Base-by-base conservation (phyloP, 2,113 vertebrate species). In the Perccottus glenii region DNA sequence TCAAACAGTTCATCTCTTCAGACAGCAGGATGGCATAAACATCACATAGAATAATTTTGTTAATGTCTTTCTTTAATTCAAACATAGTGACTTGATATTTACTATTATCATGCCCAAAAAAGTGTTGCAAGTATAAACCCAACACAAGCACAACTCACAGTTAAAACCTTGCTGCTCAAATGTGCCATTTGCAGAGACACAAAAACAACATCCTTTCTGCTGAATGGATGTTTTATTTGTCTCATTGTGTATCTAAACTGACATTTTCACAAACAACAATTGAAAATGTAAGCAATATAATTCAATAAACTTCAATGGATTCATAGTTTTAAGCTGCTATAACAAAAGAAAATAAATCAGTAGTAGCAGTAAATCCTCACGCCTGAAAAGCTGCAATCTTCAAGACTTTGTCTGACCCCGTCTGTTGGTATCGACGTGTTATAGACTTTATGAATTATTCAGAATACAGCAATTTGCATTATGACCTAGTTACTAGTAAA, bases 371-470 rank as follows among this genome's bases (percentile, higher is more conserved):
- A 32, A 9, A 69, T 53, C 5, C 33, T n/a, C n/a, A n/a, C n/a
- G n/a, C 33, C 4, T n/a, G 51, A 36, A 53, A 38, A 55, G 12
- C 7, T 16, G 50, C 50, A 38, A 38, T 45, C 8, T 45, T 45
- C 12, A 10, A 45, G 44, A 45, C 44, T 2, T 27, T 9, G 11
- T 11, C 8, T 32, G 49, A 51, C 58, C 66, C 38, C 42, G 61
- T 64, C 56, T 59, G 38, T 15, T 55, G 58, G 60, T 35, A 70
- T 6, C 70, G 51, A 42, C 35, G 36, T 16, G 36, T 48, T 48
- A 16, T 10, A 27, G 51, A 48, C 55, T 74, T 78, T 65, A 85
- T 82, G 60, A 44, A 80, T 82, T 73, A 83, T 83, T 83, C 71
- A 83, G n/a, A 43, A 4, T 5, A n/a, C 8, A 14, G 35, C 14